phyloP scores from a whole-genome alignment of 2,888 invertebrate species.

The Altica lythri region DNA sequence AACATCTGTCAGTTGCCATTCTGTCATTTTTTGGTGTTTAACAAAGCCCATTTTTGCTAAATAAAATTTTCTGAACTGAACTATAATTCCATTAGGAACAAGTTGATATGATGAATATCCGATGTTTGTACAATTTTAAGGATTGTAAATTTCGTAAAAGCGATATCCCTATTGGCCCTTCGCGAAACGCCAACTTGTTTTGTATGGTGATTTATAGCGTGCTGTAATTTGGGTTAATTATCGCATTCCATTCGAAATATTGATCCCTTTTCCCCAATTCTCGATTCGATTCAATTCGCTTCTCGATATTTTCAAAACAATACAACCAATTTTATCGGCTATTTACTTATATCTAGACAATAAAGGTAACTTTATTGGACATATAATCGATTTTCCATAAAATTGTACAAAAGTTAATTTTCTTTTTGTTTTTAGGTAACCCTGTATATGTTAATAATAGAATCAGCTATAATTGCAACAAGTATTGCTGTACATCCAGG shows the following conservation, averaged over 20 bases:
- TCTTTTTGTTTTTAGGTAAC: constrained; percentile 51
- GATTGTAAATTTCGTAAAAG: too few species aligned
- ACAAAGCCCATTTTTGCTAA: too few species aligned
- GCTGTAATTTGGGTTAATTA: constrained; percentile 24
- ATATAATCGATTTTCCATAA: background rate
- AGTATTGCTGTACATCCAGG: constrained; percentile 56
- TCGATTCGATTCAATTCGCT: too few species aligned
- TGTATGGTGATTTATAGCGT: constrained; percentile 20
- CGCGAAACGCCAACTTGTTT: constrained; percentile 13
- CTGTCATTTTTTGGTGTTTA: too few species aligned
- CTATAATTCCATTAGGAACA: too few species aligned
- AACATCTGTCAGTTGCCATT: too few species aligned
- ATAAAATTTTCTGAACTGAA: too few species aligned
- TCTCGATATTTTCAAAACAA: constrained; percentile 4
- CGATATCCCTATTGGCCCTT: constrained; percentile 3
- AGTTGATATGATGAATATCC: constrained; percentile 9
- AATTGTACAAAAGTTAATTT: background rate
- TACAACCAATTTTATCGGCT: constrained; percentile 6
- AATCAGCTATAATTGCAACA: constrained; percentile 53
- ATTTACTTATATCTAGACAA: constrained; percentile 7
- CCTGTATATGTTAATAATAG: constrained; percentile 53
- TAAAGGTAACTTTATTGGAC: background rate
- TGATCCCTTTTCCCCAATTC: constrained; percentile 15
- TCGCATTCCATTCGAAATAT: constrained; percentile 21
- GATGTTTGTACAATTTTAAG: too few species aligned